Evolutionary conservation across 1,140 invertebrate genomes (phyloP).

Genomic region (Chironomus striatipennis): DNA sequence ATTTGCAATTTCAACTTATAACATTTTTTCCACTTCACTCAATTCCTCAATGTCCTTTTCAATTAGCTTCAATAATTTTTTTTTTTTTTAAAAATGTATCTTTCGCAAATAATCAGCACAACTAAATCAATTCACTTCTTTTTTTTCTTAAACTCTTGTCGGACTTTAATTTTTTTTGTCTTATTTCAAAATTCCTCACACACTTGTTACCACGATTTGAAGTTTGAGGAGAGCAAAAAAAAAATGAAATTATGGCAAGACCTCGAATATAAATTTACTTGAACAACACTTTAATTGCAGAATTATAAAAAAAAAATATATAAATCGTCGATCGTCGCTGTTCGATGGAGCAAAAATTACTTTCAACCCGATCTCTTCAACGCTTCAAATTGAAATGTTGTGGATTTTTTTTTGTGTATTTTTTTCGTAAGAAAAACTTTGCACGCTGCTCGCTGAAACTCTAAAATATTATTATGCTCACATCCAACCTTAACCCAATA

Average conservation of each 20-base stretch:
- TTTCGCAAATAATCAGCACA: too few relatives aligned
- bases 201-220: too few relatives aligned
- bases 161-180: too few relatives aligned
- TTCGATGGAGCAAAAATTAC: not conserved
- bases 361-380: constrained; percentile 12
- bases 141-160: too few relatives aligned
- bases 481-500: not conserved
- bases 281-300: not conserved
- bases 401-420: not conserved
- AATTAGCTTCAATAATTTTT: not conserved
- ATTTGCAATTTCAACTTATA: not conserved
- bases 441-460: not conserved
- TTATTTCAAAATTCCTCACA: too few relatives aligned
- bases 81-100: not conserved
- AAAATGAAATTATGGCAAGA: not conserved
- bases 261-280: not conserved
- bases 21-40: not conserved
- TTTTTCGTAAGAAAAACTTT: constrained; percentile 7
- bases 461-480: not conserved
- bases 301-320: not conserved
- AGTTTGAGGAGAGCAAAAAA: not conserved
- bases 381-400: constrained; percentile 6
- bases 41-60: not conserved
- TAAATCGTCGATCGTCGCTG: not conserved
- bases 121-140: too few relatives aligned